phyloP scores from a whole-genome alignment of 2,797 vertebrate genomes.

The Hippopotamyrus pictus region DNA sequence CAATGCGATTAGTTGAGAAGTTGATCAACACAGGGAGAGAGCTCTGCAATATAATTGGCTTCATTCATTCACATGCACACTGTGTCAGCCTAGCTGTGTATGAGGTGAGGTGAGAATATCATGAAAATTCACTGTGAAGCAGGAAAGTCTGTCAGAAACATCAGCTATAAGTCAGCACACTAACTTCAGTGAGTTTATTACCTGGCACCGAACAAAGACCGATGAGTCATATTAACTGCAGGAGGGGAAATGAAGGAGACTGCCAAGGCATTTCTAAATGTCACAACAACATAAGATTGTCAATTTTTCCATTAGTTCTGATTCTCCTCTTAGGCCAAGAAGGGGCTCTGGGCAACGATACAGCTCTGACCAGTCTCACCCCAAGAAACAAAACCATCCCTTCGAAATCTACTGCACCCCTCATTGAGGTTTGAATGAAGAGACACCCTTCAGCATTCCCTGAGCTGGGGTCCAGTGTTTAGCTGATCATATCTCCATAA shows the following conservation, averaged over 20 bases:
- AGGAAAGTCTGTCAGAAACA: not conserved
- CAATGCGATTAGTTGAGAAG: not conserved
- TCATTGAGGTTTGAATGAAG: not conserved
- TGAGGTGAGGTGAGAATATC: not conserved
- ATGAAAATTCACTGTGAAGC: not conserved
- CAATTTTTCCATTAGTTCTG: not conserved
- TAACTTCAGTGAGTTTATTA: not conserved
- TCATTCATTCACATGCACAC: not conserved
- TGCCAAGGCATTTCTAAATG: not conserved
- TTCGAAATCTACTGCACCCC: not conserved
- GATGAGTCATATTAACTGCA: not conserved
- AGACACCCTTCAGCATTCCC: not conserved
- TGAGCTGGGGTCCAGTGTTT: not conserved
- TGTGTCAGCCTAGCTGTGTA: not conserved
- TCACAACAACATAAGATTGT: not conserved
- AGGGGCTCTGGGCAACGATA: not conserved
- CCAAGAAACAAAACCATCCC: not conserved
- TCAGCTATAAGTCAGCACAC: not conserved
- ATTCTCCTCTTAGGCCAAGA: not conserved
- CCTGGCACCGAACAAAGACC: not conserved
- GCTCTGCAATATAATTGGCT: not conserved
- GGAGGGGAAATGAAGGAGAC: not conserved
- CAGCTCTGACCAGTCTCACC: not conserved
- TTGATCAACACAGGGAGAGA: not conserved
- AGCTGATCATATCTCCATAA: constrained; percentile 1